A percentile compares a stretch with the other conserved stretches of the same genome.
These are phyloP conservation scores for Chloromyia formosa DNA, from an alignment of 2,888 invertebrate genomes.

Conservation along the genomic window DNA sequence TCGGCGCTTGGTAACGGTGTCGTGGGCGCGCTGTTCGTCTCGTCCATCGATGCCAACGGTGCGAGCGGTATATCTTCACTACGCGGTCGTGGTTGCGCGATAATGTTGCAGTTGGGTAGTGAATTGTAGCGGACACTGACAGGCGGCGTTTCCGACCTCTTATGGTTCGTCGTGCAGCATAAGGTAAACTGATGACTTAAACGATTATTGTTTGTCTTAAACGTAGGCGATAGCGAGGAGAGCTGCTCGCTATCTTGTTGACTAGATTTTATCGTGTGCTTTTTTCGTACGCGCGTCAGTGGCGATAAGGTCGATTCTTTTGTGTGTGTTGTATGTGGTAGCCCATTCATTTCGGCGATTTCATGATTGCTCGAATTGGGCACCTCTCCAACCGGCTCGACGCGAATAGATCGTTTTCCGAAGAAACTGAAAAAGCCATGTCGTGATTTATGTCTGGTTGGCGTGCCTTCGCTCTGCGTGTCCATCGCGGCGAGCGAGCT, in stretches of 20 bases:
- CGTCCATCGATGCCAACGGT: constrained; percentile 52
- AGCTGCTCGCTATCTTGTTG: constrained; percentile 37
- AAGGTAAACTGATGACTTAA: constrained; percentile 63
- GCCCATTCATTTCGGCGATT: constrained; percentile 18
- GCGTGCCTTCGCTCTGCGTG: constrained; percentile 29
- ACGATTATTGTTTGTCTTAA: constrained; percentile 58
- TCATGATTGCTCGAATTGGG: constrained; percentile 43
- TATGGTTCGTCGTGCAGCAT: constrained; percentile 60
- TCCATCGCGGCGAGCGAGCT: not conserved
- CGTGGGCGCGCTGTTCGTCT: constrained; percentile 61
- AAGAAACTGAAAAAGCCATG: constrained; percentile 55
- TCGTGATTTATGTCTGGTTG: constrained; percentile 19
- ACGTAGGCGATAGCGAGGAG: constrained; percentile 22
- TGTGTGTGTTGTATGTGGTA: not conserved
- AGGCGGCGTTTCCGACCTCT: constrained; percentile 59
- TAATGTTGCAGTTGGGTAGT: constrained; percentile 51
- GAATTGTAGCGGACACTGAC: constrained; percentile 63
- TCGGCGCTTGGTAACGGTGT: constrained; percentile 60
- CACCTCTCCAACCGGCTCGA: constrained; percentile 56
- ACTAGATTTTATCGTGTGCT: constrained; percentile 44
- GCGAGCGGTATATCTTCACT: constrained; percentile 47
- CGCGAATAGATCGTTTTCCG: constrained; percentile 62
- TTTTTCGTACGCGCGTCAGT: constrained; percentile 50
- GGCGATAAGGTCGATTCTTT: constrained; percentile 53
- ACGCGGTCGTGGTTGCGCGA: constrained; percentile 11